Base-by-base conservation (phyloP, 1,140 invertebrate genomes). In the Zophobas atratus region DNA sequence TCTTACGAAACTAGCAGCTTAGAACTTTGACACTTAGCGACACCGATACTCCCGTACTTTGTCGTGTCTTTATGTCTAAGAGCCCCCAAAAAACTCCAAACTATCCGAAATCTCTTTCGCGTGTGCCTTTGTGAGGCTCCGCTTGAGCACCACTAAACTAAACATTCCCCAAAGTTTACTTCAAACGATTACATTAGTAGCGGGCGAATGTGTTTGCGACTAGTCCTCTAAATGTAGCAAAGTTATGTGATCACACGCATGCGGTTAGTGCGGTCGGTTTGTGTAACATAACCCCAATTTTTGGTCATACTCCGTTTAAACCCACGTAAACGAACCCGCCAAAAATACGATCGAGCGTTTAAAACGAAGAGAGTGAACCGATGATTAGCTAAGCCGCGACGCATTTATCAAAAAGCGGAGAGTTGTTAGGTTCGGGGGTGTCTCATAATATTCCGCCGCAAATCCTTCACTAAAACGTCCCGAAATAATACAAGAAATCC, bases 221-320 rank as follows among this genome's bases (percentile, higher is more conserved):
- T 41, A 67, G 60, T 67, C 60, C 43, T 43, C 8, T 43, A 67
- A 67, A 67, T 33, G 39, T 67, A 67, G 39, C 60, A 67, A 67
- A 67, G 60, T 67, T 67, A 67, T 67, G 39, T 67, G 60, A 67
- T 67, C 60, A 67, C 60, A 67, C 60, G 60, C 60, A 67, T 67
- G 57, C 36, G 60, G 60, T 67, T 67, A n/a, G 38, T 67, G 60
- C 60, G 60, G 60, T 67, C 60, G 60, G 60, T 67, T 67, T 67
- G 60, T 67, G 60, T 46, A 67, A 39, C 39, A 48, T 67, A 67
- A 67, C 39, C 60, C 33, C 60, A 41, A 41, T 67, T 67, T 67
- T 67, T 67, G 60, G 60, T 32, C 39, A 32, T 67, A 5, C 39
- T n/a, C 34, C 38, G 3, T 36, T 67, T 67, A 67, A 67, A 67